A percentile compares a stretch with the other conserved stretches of the same genome.
Evolutionary conservation across 2,113 vertebrate genomes (phyloP).

Genomic region (Myotis yumanensis): DNA sequence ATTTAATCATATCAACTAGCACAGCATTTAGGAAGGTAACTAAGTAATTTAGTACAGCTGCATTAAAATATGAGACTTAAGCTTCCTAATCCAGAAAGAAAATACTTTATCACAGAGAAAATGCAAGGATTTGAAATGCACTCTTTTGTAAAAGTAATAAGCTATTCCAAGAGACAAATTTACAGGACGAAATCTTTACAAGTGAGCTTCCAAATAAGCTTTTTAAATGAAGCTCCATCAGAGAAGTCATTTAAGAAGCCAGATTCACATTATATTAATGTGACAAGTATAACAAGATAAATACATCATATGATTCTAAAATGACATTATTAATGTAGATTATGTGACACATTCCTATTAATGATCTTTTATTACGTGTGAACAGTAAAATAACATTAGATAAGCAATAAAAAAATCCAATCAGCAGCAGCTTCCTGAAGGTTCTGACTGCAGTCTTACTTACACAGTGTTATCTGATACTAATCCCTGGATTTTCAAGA

Average conservation of each 20-base stretch:
- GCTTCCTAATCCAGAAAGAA: conserved; percentile 46
- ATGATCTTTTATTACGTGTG: conserved; percentile 77
- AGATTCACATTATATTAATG: conserved; percentile 67
- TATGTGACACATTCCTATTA: conserved; percentile 72
- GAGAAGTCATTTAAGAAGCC: conserved; percentile 64
- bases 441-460: conserved; percentile 23
- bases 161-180: conserved; percentile 37
- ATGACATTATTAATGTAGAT: conserved; percentile 76
- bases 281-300: conserved; percentile 71
- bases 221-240: conserved; percentile 45
- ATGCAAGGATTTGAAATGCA: conserved; percentile 25
- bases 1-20: background rate
- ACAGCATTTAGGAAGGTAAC: background rate
- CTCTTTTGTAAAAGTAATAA: conserved; percentile 49
- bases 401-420: conserved; percentile 62
- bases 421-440: conserved; percentile 47
- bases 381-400: conserved; percentile 75
- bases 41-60: conserved; percentile 1
- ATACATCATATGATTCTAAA: conserved; percentile 72
- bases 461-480: conserved; percentile 57
- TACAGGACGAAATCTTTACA: conserved; percentile 33
- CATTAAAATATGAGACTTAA: conserved; percentile 55
- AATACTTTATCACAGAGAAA: conserved; percentile 45
- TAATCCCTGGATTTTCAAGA: conserved; percentile 54
- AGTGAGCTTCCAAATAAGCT: conserved; percentile 57